These are phyloP conservation scores for Xenopus laevis DNA, from an alignment of 2,113 vertebrate species.

Conservation along the genomic window DNA sequence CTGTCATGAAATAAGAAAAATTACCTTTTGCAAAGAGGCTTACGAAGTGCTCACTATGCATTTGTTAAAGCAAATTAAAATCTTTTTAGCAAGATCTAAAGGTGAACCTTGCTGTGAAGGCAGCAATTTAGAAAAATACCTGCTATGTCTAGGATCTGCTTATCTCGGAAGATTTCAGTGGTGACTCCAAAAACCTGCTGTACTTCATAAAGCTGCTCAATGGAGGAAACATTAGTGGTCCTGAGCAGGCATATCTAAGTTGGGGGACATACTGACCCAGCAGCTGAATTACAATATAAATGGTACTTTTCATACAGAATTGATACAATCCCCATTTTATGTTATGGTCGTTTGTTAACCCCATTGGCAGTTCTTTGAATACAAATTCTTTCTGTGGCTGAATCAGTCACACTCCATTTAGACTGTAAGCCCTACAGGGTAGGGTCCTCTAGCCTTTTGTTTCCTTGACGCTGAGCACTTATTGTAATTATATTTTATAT, in stretches of 20 bases:
- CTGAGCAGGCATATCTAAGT: neutral
- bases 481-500: too few species aligned
- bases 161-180: neutral
- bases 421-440: too few species aligned
- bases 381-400: too few species aligned
- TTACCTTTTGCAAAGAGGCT: neutral
- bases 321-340: too few species aligned
- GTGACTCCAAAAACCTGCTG: neutral
- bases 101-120: neutral
- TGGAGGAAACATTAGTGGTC: neutral
- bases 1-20: too few species aligned
- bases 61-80: neutral
- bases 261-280: neutral
- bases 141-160: neutral
- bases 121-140: conserved; percentile 2
- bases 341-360: too few species aligned
- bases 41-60: conserved; percentile 3
- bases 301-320: too few species aligned
- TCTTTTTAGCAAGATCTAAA: neutral
- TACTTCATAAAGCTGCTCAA: neutral
- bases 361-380: too few species aligned
- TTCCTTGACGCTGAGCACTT: too few species aligned
- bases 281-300: too few species aligned
- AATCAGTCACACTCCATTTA: too few species aligned
- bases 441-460: too few species aligned